Evolutionary conservation across 2,113 vertebrate genomes (phyloP).

Genomic region (Butastur rufipennis): DNA sequence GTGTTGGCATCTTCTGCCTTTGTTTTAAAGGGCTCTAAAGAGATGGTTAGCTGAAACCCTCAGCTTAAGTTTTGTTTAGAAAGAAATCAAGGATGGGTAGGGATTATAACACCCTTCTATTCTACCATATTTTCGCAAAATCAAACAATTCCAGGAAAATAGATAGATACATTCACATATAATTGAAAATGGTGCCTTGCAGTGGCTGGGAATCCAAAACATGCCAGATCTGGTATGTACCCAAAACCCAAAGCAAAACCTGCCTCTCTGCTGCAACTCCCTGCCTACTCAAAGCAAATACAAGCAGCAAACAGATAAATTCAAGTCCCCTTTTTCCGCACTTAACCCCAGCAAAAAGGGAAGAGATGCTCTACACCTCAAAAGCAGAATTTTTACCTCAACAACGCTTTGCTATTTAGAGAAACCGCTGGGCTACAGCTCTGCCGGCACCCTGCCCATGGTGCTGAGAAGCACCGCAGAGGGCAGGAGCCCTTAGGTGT

Average conservation of each 20-base stretch:
- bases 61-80: neutral
- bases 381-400: neutral
- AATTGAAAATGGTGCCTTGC: neutral
- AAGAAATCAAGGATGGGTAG: neutral
- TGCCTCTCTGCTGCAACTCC: neutral
- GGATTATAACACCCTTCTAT: neutral
- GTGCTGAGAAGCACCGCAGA: neutral
- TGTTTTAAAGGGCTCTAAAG: neutral
- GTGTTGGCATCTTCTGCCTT: neutral
- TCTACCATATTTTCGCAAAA: neutral
- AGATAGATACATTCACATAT: neutral
- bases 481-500: neutral
- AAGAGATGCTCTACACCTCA: neutral
- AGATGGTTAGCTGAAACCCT: neutral
- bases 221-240: neutral
- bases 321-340: neutral
- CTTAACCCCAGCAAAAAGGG: neutral
- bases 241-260: neutral
- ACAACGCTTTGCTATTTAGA: neutral
- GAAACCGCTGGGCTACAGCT: neutral
- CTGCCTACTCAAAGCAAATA: neutral
- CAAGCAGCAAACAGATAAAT: neutral
- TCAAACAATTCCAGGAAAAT: neutral
- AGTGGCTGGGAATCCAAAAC: neutral
- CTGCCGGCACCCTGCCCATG: accelerated